Base-by-base conservation (phyloP, 2,888 invertebrate genomes). In the Athrips mouffetella region DNA sequence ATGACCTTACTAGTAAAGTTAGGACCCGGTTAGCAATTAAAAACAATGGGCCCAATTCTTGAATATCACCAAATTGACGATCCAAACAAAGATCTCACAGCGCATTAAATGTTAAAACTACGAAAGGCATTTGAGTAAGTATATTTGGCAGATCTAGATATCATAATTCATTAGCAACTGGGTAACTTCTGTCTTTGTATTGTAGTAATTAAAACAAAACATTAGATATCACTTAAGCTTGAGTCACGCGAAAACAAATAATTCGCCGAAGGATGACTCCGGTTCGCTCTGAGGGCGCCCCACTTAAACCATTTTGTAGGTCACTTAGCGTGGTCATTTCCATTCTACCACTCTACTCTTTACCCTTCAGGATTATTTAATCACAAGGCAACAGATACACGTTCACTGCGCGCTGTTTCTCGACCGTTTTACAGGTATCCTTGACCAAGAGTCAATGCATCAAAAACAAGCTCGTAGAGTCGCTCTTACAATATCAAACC, bases 221-320 rank as follows among this genome's bases (percentile, higher is more conserved):
- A 31, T 31, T 31, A 40, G 20, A 31, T 21, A 7, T 45, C 44
- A 31, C 7, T 45, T 21, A 42, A 25, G 29, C 11, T 25, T 16
- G 13, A 13, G 40, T 41, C 23, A 20, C 59, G 45, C 50, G 53
- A 61, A 50, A 46, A 67, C 65, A 67, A 40, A 40, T 62, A 69
- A 73, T 62, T 67, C 61, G 65, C 66, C 73, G 67, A 68, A 63
- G 55, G 54, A 55, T 54, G 50, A 54, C 60, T 62, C 62, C 63
- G 67, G 72, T 59, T 63, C 62, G 61, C 60, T 62, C 71, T 69
- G 67, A 35, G 25, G 45, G 67, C 76, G 82, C 74, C 83, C 82
- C 73, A 82, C 73, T 82, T 83, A 72, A 67, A 69, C 65, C 69
- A 69, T 72, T 80, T 80, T 76, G 76, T 83, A 75, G 82, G 80